Evolutionary conservation across 2,797 vertebrate species (phyloP), one percentile per base, ranked within the genome.

Genomic region (Delichon dasypus): DNA sequence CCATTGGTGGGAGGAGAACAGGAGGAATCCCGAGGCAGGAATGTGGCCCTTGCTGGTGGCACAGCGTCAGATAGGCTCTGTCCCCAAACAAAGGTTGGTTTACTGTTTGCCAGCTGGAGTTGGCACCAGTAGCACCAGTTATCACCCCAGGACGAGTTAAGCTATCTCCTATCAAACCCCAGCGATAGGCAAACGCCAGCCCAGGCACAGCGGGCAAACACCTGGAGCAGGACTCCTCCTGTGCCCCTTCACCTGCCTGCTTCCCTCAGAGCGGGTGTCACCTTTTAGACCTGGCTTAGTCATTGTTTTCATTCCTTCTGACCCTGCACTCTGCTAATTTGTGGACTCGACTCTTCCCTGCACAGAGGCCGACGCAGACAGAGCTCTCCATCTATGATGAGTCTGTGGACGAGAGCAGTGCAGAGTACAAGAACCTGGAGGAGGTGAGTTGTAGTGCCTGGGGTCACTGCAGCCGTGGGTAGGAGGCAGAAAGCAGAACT

Each of bases 341-440:
- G 25, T 55, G 76, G 38, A 30, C 47, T 83, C 22, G 4, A 65
- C 36, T 57, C 48, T 55, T 76, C 51, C 72, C 87, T 25, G 65
- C 76, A 10, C 92, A 97, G 97, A 90, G 61, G 30, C 92, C 83
- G 0, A 75, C 53, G 29, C 96, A 97, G 89, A 96, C 95, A 2
- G 98, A 97, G 70, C 93, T 97, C 34, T 98, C 96, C 81, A 93
- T 97, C 57, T 97, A 75, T 0, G 96, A 97, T 0, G 95, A 97
- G 62, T 95, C 94, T 3, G 89, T 89, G 83, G 97, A 98, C 2
- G 97, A 98, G 70, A 96, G 97, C 70, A 90, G n/a, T 32, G 62
- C 97, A 27, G 94, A 96, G 96, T 98, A 97, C 91, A 97, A 94
- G 96, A 98, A 98, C 94, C 55, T 98, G 75, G 98, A 98, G 94